These are phyloP conservation scores for Diarsia dahlii DNA, from an alignment of 2,888 invertebrate genomes.

Conservation along the genomic window DNA sequence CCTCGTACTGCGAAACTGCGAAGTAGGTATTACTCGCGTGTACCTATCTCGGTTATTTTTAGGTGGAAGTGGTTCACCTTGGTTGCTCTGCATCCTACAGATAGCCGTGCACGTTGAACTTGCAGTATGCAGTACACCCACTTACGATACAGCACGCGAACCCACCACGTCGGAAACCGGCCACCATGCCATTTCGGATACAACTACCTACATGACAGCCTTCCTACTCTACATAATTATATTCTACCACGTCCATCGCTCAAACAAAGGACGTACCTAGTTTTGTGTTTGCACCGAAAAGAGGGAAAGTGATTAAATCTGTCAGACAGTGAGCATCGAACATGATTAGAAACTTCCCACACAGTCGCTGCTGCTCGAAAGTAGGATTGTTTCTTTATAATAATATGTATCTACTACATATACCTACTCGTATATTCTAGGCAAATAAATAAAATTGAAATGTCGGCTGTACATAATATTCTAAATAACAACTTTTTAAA, in stretches of 20 bases:
- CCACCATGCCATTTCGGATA: constrained; percentile 8
- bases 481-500: too few species aligned
- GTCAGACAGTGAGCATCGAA: background rate
- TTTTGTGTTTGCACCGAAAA: background rate
- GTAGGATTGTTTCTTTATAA: background rate
- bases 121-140: constrained; percentile 52
- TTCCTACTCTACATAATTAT: background rate
- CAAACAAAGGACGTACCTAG: background rate
- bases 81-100: constrained; percentile 74
- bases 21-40: constrained; percentile 50
- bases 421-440: too few species aligned
- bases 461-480: too few species aligned
- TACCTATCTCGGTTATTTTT: constrained; percentile 78
- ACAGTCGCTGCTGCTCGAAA: background rate
- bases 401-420: too few species aligned
- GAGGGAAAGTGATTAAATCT: background rate
- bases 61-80: constrained; percentile 82
- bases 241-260: background rate
- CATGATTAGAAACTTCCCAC: background rate
- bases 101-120: constrained; percentile 68
- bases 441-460: too few species aligned
- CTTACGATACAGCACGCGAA: constrained; percentile 13
- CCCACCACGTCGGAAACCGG: constrained; percentile 17
- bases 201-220: background rate
- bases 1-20: constrained; percentile 29